Percentiles rank a stretch among this genome's conserved stretches.
Conservation (phyloP, 64 coral and sea anemone genomes). For the Cladopsammia gracilis region DNA sequence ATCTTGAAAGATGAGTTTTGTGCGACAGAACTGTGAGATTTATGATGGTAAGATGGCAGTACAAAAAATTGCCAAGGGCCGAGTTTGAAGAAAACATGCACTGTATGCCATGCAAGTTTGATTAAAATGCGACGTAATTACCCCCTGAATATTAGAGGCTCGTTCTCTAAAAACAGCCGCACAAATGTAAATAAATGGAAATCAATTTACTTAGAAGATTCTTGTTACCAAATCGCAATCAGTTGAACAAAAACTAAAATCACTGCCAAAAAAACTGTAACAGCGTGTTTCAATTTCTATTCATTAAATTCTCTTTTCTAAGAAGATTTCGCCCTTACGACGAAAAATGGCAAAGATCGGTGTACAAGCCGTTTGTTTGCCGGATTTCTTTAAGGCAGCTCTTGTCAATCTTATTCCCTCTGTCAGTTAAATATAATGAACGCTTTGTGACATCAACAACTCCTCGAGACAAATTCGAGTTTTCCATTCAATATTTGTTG, state of each 20-base stretch:
- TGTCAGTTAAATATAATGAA: not conserved
- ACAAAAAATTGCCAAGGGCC: not conserved
- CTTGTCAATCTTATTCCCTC: not conserved
- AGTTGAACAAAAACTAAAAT: not conserved
- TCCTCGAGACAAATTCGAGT: not conserved
- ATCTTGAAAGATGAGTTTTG: not conserved
- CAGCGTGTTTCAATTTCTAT: not conserved
- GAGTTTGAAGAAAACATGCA: not conserved
- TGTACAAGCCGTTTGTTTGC: not conserved
- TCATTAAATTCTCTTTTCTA: not conserved
- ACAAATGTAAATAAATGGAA: slow-evolving; percentile 31
- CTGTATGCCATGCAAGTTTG: not conserved
- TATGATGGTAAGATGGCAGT: not conserved
- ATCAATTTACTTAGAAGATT: not conserved
- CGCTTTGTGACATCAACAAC: not conserved
- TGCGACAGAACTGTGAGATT: not conserved
- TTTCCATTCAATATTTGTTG: slow-evolving; percentile 8
- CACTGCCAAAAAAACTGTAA: not conserved
- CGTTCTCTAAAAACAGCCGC: slow-evolving; percentile 5
- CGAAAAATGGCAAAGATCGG: not conserved
- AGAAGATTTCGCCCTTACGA: not conserved
- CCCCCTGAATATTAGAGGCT: not conserved
- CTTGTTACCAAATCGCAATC: slow-evolving; percentile 2
- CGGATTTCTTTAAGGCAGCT: not conserved
- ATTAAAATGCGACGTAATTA: slow-evolving; percentile 50